Percentiles rank a stretch among this genome's conserved stretches.
These are phyloP conservation scores for Agrilus biguttatus DNA, from an alignment of 2,888 invertebrate species.

Conservation along the genomic window DNA sequence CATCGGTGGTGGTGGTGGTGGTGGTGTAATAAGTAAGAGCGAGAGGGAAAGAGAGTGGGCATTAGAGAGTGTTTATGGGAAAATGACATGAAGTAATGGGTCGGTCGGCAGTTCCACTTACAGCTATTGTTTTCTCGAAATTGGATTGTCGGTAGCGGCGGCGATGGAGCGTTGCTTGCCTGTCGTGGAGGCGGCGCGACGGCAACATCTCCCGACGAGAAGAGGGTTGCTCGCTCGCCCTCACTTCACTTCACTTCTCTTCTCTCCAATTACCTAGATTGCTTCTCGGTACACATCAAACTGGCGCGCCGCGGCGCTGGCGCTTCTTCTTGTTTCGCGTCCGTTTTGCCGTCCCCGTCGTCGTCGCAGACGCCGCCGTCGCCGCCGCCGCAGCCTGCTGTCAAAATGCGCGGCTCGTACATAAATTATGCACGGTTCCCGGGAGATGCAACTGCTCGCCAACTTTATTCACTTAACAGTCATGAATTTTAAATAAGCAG, in stretches of 20 bases:
- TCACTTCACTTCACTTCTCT: constrained; percentile 4
- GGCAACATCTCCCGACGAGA: not conserved
- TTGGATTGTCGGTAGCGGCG: constrained; percentile 26
- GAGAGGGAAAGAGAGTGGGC: too few relatives aligned
- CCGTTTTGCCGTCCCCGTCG: constrained; percentile 6
- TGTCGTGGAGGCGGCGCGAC: too few relatives aligned
- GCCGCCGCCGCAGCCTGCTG: not conserved
- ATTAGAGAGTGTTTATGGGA: too few relatives aligned
- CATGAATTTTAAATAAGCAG: too few relatives aligned
- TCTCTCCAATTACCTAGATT: constrained; percentile 21
- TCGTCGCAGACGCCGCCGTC: constrained; percentile 5
- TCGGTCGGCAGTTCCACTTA: constrained; percentile 26
- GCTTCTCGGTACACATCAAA: constrained; percentile 19
- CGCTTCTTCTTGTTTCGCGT: constrained; percentile 12
- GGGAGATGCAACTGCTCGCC: too few relatives aligned
- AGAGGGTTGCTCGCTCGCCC: constrained; percentile 14
- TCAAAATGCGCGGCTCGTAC: constrained; percentile 8
- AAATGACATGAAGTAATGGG: too few relatives aligned
- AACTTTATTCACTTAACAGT: too few relatives aligned
- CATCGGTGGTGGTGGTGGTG: too few relatives aligned
- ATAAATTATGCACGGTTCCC: constrained; percentile 14
- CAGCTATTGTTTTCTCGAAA: constrained; percentile 38
- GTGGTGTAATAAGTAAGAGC: too few relatives aligned
- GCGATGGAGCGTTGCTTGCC: not conserved
- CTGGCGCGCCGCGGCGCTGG: constrained; percentile 11